Evolutionary conservation across 1,140 invertebrate genomes (phyloP).

Genomic region (Semibalanus balanoides): DNA sequence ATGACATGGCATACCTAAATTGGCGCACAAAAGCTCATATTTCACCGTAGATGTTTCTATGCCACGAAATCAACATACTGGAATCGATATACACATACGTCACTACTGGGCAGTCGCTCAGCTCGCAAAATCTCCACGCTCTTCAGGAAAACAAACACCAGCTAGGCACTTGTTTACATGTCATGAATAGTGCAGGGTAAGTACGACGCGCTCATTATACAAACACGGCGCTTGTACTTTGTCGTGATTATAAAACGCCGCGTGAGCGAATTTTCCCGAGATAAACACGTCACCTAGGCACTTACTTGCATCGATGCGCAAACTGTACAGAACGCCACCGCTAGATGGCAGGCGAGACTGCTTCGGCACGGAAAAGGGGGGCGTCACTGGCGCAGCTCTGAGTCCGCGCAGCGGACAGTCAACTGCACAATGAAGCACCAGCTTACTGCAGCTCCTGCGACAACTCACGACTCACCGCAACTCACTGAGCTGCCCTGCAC

Average conservation of each 20-base stretch:
- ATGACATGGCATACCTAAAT: no score
- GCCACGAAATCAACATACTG: conserved; percentile 1
- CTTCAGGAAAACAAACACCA: not conserved
- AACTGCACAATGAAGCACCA: no score
- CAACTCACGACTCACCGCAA: no score
- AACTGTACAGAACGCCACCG: no score
- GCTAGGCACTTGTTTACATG: conserved; percentile 1
- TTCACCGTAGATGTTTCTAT: no score
- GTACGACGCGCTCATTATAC: not conserved
- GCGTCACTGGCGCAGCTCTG: no score
- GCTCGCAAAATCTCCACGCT: not conserved
- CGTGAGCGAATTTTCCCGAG: conserved; percentile 5
- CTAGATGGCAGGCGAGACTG: no score
- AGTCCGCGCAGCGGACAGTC: no score
- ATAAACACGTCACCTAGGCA: not conserved
- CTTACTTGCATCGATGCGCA: not conserved
- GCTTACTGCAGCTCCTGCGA: no score
- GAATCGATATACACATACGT: conserved; percentile 5
- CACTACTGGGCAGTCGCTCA: not conserved
- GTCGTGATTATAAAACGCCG: not conserved
- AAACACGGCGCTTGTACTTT: not conserved
- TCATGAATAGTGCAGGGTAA: not conserved
- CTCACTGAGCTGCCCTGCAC: no score
- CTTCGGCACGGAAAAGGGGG: no score
- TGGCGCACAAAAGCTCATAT: no score